Evolutionary conservation across 2,797 vertebrate genomes (phyloP).

Genomic region (Leucoraja ocellata): DNA sequence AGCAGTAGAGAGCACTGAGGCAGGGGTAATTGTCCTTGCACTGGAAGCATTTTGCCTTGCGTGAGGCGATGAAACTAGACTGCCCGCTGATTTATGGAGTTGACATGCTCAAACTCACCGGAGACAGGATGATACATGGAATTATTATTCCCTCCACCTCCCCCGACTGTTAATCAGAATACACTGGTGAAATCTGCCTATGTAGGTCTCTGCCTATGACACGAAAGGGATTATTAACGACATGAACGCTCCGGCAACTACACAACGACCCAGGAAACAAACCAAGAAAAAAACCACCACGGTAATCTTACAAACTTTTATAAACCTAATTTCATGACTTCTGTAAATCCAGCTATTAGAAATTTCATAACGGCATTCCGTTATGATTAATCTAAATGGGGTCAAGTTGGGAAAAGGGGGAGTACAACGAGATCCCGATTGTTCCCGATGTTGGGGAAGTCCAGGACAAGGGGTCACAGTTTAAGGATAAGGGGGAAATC

Average conservation of each 20-base stretch:
- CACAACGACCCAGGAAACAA: not conserved
- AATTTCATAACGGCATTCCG: not conserved
- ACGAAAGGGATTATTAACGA: not conserved
- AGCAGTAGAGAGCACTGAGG: not conserved
- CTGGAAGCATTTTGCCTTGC: too few relatives aligned
- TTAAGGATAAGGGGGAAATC: too few relatives aligned
- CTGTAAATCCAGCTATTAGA: not conserved
- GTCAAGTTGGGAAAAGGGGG: too few relatives aligned
- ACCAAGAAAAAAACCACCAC: too few relatives aligned
- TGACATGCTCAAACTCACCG: not conserved
- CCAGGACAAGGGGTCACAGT: too few relatives aligned
- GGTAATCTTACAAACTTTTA: not conserved
- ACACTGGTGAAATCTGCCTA: not conserved
- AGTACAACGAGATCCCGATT: too few relatives aligned
- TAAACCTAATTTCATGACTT: not conserved
- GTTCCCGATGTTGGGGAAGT: too few relatives aligned
- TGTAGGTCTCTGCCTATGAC: not conserved
- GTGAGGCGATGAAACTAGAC: not conserved
- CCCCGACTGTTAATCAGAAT: not conserved
- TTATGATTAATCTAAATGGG: too few relatives aligned
- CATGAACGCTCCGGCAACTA: not conserved
- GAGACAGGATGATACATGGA: not conserved
- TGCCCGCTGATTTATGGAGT: conserved; percentile 7
- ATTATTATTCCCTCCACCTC: conserved; percentile 17
- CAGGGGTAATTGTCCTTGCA: not conserved